Evolutionary conservation across 2,113 vertebrate genomes (phyloP), one percentile per base, ranked within the genome.

Genomic region (Silurus glanis): DNA sequence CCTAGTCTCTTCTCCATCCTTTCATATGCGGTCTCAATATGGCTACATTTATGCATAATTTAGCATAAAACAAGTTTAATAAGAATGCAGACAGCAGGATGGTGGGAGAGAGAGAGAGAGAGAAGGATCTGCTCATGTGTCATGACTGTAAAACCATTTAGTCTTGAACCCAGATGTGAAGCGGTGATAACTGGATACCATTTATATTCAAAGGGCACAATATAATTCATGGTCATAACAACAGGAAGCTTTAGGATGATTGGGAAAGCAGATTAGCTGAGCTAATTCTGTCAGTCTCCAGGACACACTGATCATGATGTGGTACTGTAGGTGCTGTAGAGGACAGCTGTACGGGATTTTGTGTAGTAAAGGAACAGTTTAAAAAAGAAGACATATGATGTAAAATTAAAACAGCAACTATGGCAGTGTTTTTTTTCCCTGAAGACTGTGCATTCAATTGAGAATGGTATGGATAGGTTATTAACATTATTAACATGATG

Each of bases 171-270:
- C 89, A 28, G 91, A 92, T 91, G 85, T 14, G 87, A 92, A 84
- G 61, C 25, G 83, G 80, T 86, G 87, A 90, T 91, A 90, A 91
- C 90, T 88, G 89, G 83, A 89, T 90, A 86, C 87, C 85, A 81
- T 89, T 92, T 89, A 86, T 86, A 85, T 83, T 79, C 88, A 83
- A 37, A 78, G 82, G 86, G 90, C 84, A 85, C 75, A 85, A 87
- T 89, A 84, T 84, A 67, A 87, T 58, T 19, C 8, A 25, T 78
- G 58, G 78, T 80, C 37, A 58, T 88, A 80, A 55, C 84, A 76
- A 81, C 83, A 80, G 83, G 74, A 28, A 55, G 58, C 49, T 66
- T 85, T 12, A 62, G 45, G 45, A 9, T 66, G 61, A 82, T 66
- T 82, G 61, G 37, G 3, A 66, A 82, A 82, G 62, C 61, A 82